Evolutionary conservation across 2,113 vertebrate genomes (phyloP).

Genomic region (Excalfactoria chinensis): DNA sequence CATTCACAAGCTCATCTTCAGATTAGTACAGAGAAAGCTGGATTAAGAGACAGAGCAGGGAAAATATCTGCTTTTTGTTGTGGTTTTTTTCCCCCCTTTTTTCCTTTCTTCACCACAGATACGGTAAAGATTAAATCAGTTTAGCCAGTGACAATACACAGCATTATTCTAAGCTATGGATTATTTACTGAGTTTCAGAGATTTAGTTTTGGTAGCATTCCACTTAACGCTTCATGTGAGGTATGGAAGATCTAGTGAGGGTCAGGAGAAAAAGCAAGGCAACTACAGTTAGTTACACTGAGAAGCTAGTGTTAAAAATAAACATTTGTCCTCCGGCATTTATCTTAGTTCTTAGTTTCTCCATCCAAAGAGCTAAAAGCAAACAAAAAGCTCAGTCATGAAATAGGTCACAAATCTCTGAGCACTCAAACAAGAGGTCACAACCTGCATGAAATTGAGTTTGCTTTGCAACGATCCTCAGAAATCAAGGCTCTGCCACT

Average conservation of each 20-base stretch:
- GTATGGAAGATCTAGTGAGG: background rate
- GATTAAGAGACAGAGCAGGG: background rate
- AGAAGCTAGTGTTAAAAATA: background rate
- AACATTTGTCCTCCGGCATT: background rate
- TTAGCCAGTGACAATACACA: constrained; percentile 26
- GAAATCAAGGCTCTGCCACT: background rate
- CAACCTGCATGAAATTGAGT: constrained; percentile 15
- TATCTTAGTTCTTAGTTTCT: background rate
- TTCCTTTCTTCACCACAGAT: constrained; percentile 26
- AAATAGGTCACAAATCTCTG: constrained; percentile 31
- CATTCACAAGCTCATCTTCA: constrained; percentile 25
- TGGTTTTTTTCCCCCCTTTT: background rate
- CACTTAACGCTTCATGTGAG: background rate
- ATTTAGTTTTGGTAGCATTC: constrained; percentile 32
- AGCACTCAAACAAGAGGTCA: constrained; percentile 30
- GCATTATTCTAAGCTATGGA: constrained; percentile 33
- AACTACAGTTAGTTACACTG: background rate
- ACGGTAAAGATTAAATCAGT: background rate
- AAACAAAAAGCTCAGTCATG: background rate
- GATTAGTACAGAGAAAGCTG: constrained; percentile 54
- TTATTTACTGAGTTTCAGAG: constrained; percentile 15
- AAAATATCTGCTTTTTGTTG: background rate
- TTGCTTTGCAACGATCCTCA: background rate
- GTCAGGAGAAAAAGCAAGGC: background rate
- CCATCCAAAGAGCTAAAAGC: background rate